Evolutionary conservation across 2,888 invertebrate genomes (phyloP).

Genomic region (Apeira syringaria): DNA sequence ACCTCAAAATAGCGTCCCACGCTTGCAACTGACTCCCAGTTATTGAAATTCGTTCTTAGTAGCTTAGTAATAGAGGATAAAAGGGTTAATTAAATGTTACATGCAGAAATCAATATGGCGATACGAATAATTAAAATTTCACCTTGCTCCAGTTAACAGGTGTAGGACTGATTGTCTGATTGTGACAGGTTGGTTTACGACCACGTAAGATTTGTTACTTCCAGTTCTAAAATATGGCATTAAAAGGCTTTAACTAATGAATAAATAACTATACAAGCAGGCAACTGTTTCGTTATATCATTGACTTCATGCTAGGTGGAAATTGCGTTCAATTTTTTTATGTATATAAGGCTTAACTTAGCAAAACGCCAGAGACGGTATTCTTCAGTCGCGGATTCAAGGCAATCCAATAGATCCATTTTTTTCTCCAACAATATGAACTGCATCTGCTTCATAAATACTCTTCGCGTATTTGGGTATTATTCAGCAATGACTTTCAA

Average conservation of each 20-base stretch:
- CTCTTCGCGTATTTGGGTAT: too few relatives aligned
- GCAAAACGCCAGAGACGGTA: too few relatives aligned
- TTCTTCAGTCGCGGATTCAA: too few relatives aligned
- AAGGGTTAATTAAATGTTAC: conserved; percentile 28
- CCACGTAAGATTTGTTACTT: conserved; percentile 21
- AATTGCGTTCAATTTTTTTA: too few relatives aligned
- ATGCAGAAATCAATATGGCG: conserved; percentile 48
- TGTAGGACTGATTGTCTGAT: conserved; percentile 30
- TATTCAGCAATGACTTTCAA: too few relatives aligned
- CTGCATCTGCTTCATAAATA: too few relatives aligned
- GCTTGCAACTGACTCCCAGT: conserved; percentile 28
- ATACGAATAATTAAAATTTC: conserved; percentile 58
- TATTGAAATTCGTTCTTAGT: conserved; percentile 38
- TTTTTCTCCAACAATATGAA: too few relatives aligned
- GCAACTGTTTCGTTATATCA: conserved; percentile 9
- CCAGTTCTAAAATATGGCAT: conserved; percentile 6
- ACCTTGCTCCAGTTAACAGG: conserved; percentile 68
- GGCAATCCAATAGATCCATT: too few relatives aligned
- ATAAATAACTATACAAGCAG: conserved; percentile 1
- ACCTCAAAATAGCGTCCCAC: conserved; percentile 72
- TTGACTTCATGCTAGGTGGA: too few relatives aligned
- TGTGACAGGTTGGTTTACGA: conserved; percentile 34
- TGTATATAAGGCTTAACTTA: too few relatives aligned
- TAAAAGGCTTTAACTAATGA: conserved; percentile 1
- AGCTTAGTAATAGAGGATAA: conserved; percentile 29